Percentiles rank a stretch among this genome's conserved stretches.
Evolutionary conservation across 2,888 invertebrate genomes (phyloP).

Genomic region (Polietes domitor): DNA sequence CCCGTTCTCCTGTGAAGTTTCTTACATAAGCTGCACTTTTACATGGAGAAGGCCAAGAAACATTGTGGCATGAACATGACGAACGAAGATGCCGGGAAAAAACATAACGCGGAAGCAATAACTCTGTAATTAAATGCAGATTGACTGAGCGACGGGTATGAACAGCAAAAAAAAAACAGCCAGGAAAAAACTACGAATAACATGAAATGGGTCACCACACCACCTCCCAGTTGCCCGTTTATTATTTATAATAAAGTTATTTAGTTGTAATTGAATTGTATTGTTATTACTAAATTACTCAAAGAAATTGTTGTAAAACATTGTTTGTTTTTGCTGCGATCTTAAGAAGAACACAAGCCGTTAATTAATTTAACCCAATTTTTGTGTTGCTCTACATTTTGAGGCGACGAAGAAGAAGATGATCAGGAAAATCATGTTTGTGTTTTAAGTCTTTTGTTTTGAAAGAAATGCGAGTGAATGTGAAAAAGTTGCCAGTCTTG

Average conservation of each 20-base stretch:
- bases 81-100: constrained; percentile 28
- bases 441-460: constrained; percentile 27
- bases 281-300: constrained; percentile 9
- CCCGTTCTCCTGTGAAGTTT: constrained; percentile 29
- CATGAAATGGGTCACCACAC: not conserved
- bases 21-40: not conserved
- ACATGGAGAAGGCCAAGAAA: not conserved
- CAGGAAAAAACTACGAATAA: not conserved
- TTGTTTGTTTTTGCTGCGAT: not conserved
- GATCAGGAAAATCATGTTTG: not conserved
- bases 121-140: constrained; percentile 65
- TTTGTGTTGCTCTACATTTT: not conserved
- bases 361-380: constrained; percentile 34
- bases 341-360: not conserved
- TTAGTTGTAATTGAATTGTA: constrained; percentile 30
- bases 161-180: not conserved
- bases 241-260: constrained; percentile 32
- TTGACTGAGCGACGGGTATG: constrained; percentile 30
- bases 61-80: not conserved
- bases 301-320: not conserved
- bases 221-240: not conserved
- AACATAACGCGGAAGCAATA: constrained; percentile 64
- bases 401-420: not conserved
- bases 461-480: not conserved
- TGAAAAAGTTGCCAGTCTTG: not conserved